Percentiles rank a stretch among this genome's conserved stretches.
These are phyloP conservation scores for Bicyclus anynana DNA, from an alignment of 1,140 invertebrate genomes.

Conservation along the genomic window DNA sequence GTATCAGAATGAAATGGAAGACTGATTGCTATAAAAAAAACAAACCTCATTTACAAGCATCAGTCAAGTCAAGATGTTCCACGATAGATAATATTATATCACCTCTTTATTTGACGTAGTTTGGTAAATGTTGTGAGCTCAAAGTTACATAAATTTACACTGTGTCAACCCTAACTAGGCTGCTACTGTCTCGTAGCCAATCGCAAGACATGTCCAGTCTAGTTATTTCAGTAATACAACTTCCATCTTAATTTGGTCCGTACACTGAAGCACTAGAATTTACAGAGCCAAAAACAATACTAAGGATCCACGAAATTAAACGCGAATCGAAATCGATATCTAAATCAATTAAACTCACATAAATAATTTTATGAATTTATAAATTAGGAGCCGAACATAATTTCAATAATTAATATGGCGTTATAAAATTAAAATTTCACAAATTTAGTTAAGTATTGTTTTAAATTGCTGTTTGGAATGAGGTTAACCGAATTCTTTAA, in stretches of 20 bases:
- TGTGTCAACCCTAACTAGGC: neutral
- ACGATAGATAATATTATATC: no score
- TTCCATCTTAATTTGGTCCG: slow-evolving; percentile 15
- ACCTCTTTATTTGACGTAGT: no score
- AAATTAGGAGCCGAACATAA: neutral
- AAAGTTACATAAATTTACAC: no score
- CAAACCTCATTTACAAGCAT: no score
- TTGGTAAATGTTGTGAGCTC: no score
- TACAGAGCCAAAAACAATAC: slow-evolving; percentile 14
- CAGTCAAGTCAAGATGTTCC: no score
- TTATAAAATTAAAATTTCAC: neutral
- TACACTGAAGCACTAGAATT: slow-evolving; percentile 18
- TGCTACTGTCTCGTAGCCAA: slow-evolving; percentile 2
- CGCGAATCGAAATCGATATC: neutral
- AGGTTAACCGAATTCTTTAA: slow-evolving; percentile 13
- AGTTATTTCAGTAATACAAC: slow-evolving; percentile 24
- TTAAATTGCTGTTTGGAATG: neutral
- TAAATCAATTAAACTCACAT: neutral
- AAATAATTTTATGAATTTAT: neutral
- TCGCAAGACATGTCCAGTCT: slow-evolving; percentile 13
- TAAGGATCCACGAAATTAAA: neutral
- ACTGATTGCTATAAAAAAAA: no score
- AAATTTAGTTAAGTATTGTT: slow-evolving; percentile 5
- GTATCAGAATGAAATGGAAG: no score
- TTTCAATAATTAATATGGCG: neutral